Conservation (phyloP, 1,140 invertebrate species). For the Heliothis virescens region DNA sequence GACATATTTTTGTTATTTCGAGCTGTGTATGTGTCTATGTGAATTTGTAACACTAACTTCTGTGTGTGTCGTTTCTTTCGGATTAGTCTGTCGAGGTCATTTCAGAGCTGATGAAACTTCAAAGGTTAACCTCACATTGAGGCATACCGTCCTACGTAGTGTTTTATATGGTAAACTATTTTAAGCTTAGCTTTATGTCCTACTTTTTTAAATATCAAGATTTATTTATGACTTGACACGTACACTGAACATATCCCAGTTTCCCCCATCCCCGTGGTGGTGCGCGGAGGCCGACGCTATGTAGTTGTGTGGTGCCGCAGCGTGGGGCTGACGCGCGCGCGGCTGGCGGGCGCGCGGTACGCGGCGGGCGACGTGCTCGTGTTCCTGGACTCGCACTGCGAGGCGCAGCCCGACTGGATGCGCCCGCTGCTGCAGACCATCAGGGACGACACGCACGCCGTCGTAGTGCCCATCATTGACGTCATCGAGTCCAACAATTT, state of each 20-base stretch:
- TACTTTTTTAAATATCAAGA: too few relatives aligned
- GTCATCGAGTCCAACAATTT: conserved; percentile 90
- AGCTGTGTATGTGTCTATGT: too few relatives aligned
- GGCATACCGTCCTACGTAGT: too few relatives aligned
- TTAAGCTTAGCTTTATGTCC: too few relatives aligned
- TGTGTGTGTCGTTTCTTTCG: too few relatives aligned
- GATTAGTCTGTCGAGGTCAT: too few relatives aligned
- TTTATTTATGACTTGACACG: too few relatives aligned
- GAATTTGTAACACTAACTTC: too few relatives aligned
- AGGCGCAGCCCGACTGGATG: conserved; percentile 93
- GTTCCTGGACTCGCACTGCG: conserved; percentile 98
- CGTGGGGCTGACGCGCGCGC: conserved; percentile 76
- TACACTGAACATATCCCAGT: background rate
- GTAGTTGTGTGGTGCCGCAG: conserved; percentile 56
- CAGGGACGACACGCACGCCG: conserved; percentile 91
- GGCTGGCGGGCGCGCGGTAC: conserved; percentile 90
- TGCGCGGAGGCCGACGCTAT: background rate
- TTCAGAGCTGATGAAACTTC: too few relatives aligned
- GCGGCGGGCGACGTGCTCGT: conserved; percentile 92
- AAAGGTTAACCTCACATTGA: too few relatives aligned
- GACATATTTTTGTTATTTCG: too few relatives aligned
- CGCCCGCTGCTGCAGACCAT: conserved; percentile 95
- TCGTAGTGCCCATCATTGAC: conserved; percentile 97
- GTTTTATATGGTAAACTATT: too few relatives aligned
- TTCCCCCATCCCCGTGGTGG: background rate